Base-by-base conservation (phyloP, 2,797 vertebrate species). In the Tamandua tetradactyla region DNA sequence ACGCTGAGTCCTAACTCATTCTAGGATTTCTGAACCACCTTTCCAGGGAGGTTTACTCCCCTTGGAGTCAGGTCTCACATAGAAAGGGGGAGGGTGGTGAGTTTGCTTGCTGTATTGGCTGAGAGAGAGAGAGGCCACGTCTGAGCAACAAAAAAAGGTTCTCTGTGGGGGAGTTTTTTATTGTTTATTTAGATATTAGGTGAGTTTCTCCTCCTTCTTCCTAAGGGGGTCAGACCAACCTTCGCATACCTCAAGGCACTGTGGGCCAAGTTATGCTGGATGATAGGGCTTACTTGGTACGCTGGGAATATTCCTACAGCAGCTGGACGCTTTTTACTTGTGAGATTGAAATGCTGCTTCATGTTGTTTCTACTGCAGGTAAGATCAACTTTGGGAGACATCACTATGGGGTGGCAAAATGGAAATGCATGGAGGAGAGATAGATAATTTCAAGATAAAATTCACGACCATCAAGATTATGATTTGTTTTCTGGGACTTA, bases 341-440 rank as follows among this genome's bases (percentile, higher is more conserved):
- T 3, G 99, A 99, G 98, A 99, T 99, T 87, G 99, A 99, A 98
- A 99, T 99, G 99, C 98, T 99, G 93, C 99, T 99, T 8, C 99
- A 99, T 13, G 99, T 99, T 5, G 99, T 99, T 59, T 99, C 99
- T 0, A 99, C 99, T 27, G 99, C 99, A 98, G 99, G 99, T 99
- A 97, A 96, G 94, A 64, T 78, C 42, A 82, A 20, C 8, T 57
- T 12, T 1, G 52, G 66, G 87, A 62, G 44, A n/a, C 40, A 12
- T 14, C 17, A 8, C 3, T 57, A 0, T 37, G 20, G 93, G 6
- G 72, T 22, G 55, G 64, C 1, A 44, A 35, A 55, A 12, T 32
- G 32, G 30, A 3, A 47, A 0, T 47, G n/a, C 59, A 59, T 59
- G 20, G 42, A 92, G 44, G 42, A n/a, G n/a, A n/a, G n/a, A 49